Evolutionary conservation across 2,113 vertebrate genomes (phyloP).

Genomic region (Gallinago media): DNA sequence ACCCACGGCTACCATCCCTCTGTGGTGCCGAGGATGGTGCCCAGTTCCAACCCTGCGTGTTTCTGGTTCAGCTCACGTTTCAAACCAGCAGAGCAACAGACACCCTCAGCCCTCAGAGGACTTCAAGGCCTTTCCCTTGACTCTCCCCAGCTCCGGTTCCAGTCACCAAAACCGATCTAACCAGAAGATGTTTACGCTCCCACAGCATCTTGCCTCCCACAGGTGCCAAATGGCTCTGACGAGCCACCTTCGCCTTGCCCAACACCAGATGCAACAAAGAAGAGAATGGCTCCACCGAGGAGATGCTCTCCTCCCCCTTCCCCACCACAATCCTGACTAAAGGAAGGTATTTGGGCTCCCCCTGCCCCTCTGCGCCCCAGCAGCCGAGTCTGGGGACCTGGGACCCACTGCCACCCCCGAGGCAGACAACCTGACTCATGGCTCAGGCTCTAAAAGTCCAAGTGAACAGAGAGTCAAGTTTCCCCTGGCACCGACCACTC

Average conservation of each 20-base stretch:
- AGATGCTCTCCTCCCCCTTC: background rate
- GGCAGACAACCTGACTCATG: background rate
- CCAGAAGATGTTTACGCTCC: background rate
- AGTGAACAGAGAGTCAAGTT: background rate
- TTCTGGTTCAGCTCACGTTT: background rate
- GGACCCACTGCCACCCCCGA: background rate
- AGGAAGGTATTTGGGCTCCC: background rate
- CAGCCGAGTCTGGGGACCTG: rapidly evolving
- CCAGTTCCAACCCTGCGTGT: rapidly evolving
- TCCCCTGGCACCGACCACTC: background rate
- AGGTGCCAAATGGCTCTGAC: background rate
- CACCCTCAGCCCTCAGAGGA: background rate
- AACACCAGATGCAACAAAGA: background rate
- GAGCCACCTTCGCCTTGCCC: background rate
- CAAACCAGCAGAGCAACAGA: background rate
- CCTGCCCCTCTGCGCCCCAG: rapidly evolving
- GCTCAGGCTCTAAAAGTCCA: background rate
- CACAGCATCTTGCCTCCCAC: background rate
- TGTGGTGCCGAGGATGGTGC: rapidly evolving
- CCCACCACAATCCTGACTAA: rapidly evolving
- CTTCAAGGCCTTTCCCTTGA: background rate
- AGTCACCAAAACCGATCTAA: background rate
- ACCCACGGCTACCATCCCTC: background rate
- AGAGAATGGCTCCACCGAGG: background rate
- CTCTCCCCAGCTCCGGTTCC: rapidly evolving